Percentiles rank a stretch among this genome's conserved stretches.
Conservation (phyloP, 2,113 vertebrate genomes). For the Nycticryphes semicollaris region DNA sequence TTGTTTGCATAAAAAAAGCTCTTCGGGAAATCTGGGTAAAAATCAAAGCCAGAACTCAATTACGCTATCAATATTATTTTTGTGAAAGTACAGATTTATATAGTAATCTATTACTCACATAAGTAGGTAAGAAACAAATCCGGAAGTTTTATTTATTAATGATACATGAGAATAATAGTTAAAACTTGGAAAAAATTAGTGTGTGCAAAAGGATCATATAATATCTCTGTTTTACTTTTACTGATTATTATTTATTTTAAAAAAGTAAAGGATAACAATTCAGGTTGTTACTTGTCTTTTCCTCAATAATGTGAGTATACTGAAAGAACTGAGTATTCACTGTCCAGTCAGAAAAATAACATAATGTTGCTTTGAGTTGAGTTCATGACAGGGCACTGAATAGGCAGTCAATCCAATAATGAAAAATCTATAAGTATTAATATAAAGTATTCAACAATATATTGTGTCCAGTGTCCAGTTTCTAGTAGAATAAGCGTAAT, state of each 20-base stretch:
- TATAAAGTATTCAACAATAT: not conserved
- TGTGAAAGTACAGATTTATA: not conserved
- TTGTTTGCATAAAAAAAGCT: not conserved
- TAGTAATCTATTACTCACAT: not conserved
- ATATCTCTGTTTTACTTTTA: not conserved
- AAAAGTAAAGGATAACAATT: not conserved
- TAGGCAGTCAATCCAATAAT: not conserved
- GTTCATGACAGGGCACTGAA: not conserved
- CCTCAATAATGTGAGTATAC: not conserved
- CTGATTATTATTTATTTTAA: not conserved
- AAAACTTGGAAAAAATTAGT: not conserved
- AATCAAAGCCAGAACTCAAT: not conserved
- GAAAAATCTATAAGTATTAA: not conserved
- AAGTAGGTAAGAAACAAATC: not conserved
- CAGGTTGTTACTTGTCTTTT: not conserved
- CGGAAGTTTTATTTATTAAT: not conserved
- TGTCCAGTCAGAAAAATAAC: not conserved
- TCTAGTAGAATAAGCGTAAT: not conserved
- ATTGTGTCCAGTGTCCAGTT: not conserved
- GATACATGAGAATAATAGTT: not conserved
- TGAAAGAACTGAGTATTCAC: not conserved
- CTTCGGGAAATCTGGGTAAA: not conserved
- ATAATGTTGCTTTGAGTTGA: not conserved
- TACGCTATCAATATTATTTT: not conserved
- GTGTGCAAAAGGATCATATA: rapidly evolving